phyloP scores from a whole-genome alignment of 2,797 vertebrate genomes.

The Leptoclinus maculatus region DNA sequence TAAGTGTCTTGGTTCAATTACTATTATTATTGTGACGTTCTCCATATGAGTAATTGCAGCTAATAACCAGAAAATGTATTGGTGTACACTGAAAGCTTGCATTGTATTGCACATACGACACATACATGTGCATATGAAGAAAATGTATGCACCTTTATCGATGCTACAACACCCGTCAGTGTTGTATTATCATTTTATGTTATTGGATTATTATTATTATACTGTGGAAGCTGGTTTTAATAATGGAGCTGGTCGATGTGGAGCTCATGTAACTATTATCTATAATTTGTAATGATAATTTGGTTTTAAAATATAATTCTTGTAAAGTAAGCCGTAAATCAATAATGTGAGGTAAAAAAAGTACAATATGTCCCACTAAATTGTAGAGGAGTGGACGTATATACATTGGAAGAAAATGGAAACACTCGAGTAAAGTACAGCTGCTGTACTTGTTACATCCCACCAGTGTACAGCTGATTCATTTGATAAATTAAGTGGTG shows the following conservation, averaged over 20 bases:
- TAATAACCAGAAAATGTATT: neutral
- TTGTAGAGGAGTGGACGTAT: no score
- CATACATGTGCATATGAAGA: neutral
- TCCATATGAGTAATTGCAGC: neutral
- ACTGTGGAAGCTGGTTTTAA: neutral
- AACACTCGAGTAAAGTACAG: no score
- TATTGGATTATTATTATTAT: neutral
- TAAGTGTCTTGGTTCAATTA: neutral
- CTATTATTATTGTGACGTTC: neutral
- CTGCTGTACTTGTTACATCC: no score
- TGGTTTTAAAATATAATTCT: neutral
- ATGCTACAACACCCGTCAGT: neutral
- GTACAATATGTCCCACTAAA: neutral
- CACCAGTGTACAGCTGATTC: no score
- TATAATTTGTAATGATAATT: neutral
- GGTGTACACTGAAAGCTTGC: no score
- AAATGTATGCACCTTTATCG: neutral
- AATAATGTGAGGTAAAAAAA: neutral
- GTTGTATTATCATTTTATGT: neutral
- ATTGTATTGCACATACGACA: neutral
- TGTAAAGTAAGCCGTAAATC: neutral
- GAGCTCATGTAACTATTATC: neutral
- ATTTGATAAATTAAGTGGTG: no score
- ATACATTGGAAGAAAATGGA: no score
- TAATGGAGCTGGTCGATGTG: neutral